Percentiles rank a stretch among this genome's conserved stretches.
Conservation (phyloP, 2,797 vertebrate genomes). For the Amphiprion clarkii region DNA sequence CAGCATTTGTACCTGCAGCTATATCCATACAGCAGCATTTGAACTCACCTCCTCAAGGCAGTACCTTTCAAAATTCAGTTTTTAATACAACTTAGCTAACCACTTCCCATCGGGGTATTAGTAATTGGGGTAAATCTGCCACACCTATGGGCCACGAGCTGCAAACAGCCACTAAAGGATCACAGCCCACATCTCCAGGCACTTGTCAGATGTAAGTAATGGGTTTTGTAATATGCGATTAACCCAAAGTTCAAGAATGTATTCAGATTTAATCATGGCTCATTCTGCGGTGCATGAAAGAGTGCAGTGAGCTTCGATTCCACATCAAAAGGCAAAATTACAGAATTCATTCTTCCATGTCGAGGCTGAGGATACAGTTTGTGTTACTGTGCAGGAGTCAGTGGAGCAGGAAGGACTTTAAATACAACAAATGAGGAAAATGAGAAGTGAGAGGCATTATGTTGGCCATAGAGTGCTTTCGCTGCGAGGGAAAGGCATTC, state of each 20-base stretch:
- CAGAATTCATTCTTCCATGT: conserved; percentile 71
- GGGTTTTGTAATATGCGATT: conserved; percentile 82
- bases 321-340: conserved; percentile 81
- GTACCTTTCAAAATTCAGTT: background rate
- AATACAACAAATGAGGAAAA: conserved; percentile 59
- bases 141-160: conserved; percentile 45
- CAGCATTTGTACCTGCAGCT: conserved; percentile 25
- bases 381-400: conserved; percentile 64
- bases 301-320: conserved; percentile 76
- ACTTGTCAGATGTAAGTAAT: conserved; percentile 83
- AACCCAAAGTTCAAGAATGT: conserved; percentile 78
- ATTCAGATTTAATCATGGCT: conserved; percentile 81
- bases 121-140: conserved; percentile 60
- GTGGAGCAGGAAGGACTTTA: conserved; percentile 67
- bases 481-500: conserved; percentile 21
- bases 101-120: conserved; percentile 25
- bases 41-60: background rate
- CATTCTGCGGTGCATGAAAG: conserved; percentile 69
- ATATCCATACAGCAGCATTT: background rate
- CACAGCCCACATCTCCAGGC: conserved; percentile 67
- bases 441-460: conserved; percentile 47
- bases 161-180: conserved; percentile 64
- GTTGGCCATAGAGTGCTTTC: conserved; percentile 29
- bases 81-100: conserved; percentile 24
- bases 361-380: conserved; percentile 65